Conservation (phyloP, 2,797 vertebrate genomes). For the Schizopygopsis pylzovi region DNA sequence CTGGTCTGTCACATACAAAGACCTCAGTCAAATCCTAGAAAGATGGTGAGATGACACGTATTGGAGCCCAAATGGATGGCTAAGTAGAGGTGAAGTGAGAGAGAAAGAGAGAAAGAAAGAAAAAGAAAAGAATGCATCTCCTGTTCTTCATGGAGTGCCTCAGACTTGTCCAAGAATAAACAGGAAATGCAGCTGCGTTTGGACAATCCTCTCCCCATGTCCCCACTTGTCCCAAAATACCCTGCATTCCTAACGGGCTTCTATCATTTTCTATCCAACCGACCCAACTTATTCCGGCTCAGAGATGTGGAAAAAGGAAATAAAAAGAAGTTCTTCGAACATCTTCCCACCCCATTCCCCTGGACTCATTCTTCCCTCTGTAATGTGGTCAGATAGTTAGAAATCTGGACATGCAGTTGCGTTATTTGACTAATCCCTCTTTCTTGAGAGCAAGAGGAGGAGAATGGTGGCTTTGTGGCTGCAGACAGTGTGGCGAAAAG, state of each 20-base stretch:
- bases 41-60: not conserved
- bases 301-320: constrained; percentile 9
- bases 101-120: constrained; percentile 51
- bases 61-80: not conserved
- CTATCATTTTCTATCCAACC: constrained; percentile 11
- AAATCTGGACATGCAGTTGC: constrained; percentile 94
- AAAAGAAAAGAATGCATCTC: constrained; percentile 80
- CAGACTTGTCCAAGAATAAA: constrained; percentile 87
- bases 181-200: constrained; percentile 90
- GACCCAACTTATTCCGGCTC: not conserved
- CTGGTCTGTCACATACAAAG: constrained; percentile 11
- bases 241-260: constrained; percentile 57
- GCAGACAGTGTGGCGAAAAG: constrained; percentile 94
- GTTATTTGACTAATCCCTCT: constrained; percentile 96
- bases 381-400: constrained; percentile 88
- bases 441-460: constrained; percentile 85
- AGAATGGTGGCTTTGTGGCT: constrained; percentile 97
- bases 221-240: constrained; percentile 35
- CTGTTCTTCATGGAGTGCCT: constrained; percentile 87
- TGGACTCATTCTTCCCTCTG: constrained; percentile 72
- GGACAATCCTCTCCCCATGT: not conserved
- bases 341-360: constrained; percentile 69
- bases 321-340: constrained; percentile 75
- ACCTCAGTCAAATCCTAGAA: constrained; percentile 22
- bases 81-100: constrained; percentile 23